These are phyloP conservation scores for Pluvialis apricaria DNA, from an alignment of 2,113 vertebrate species.

Conservation along the genomic window DNA sequence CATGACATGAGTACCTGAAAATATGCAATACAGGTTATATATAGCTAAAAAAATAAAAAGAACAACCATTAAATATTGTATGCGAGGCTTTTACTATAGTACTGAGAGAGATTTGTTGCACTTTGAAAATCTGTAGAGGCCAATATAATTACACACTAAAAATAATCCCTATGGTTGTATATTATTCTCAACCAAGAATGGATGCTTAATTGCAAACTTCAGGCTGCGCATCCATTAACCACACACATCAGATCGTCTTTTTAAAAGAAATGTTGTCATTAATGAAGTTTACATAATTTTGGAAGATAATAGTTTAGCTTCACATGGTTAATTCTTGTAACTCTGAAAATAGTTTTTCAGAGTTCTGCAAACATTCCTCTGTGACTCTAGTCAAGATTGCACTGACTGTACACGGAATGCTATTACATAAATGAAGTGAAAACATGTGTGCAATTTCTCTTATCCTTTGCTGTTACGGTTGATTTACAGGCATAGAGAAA, in stretches of 20 bases:
- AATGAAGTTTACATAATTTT: background rate
- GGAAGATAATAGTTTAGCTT: background rate
- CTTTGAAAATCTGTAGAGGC: background rate
- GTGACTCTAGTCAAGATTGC: background rate
- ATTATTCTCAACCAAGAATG: background rate
- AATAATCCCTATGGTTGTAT: background rate
- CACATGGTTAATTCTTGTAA: background rate
- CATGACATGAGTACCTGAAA: slow-evolving; percentile 96
- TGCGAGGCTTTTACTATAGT: background rate
- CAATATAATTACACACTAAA: background rate
- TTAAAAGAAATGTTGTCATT: background rate
- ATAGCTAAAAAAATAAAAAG: background rate
- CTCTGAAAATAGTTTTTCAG: background rate
- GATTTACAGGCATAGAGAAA: background rate
- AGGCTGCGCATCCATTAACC: background rate
- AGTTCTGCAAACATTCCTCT: background rate
- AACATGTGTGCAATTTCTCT: background rate
- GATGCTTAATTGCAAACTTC: background rate
- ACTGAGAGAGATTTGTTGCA: background rate
- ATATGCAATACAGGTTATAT: background rate
- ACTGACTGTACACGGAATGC: too few relatives aligned
- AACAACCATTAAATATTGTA: background rate
- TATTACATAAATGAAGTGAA: background rate
- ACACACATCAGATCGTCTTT: background rate
- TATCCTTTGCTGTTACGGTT: background rate